Evolutionary conservation across 2,888 invertebrate species (phyloP).

Genomic region (Pandemis cinnamomeana): DNA sequence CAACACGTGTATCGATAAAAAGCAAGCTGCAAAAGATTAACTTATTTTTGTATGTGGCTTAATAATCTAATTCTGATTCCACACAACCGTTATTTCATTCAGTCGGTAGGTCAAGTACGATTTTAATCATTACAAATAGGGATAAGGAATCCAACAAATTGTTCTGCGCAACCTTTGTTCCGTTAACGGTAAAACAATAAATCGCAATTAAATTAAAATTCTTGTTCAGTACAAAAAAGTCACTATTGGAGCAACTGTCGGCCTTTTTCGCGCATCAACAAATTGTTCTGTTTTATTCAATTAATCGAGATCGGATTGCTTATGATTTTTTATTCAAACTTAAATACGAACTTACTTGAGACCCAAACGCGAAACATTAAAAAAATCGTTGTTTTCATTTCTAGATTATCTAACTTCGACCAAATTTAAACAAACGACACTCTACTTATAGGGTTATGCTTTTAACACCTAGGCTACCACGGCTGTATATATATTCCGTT

Average conservation of each 20-base stretch:
- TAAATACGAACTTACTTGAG: neutral
- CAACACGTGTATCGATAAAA: too few relatives aligned
- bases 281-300: neutral
- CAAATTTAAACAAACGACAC: neutral
- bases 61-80: neutral
- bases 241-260: neutral
- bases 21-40: too few relatives aligned
- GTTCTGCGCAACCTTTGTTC: neutral
- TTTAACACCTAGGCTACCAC: too few relatives aligned
- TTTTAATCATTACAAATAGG: neutral
- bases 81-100: neutral
- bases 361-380: too few relatives aligned
- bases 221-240: conserved; percentile 5
- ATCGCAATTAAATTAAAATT: conserved; percentile 13
- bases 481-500: too few relatives aligned
- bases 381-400: too few relatives aligned
- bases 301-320: conserved; percentile 1
- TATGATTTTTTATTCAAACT: neutral
- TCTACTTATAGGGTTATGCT: too few relatives aligned
- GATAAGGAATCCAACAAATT: conserved; percentile 1
- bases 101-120: neutral
- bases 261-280: conserved; percentile 1
- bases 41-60: too few relatives aligned
- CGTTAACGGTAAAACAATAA: conserved; percentile 4
- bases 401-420: too few relatives aligned